Evolutionary conservation across 2,888 invertebrate species (phyloP), one percentile per base, ranked within the genome.

Genomic region (Schizaphis graminum): DNA sequence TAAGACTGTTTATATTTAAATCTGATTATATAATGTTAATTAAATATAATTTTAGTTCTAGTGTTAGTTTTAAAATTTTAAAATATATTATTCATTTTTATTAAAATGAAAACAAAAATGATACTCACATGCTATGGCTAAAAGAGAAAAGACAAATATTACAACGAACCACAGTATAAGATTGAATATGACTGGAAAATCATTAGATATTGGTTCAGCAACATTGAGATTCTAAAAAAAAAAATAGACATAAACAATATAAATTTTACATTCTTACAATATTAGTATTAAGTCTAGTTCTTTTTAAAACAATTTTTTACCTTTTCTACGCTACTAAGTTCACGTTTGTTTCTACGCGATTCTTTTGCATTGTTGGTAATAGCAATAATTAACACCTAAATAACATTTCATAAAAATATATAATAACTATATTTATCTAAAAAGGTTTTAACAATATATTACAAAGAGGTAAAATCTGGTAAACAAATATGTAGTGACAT

Each of bases 141-240:
- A 96, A 90, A 98, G 96, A 0, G 98, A 96, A 96, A 98, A 98
- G 44, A 97, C 96, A 95, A 98, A 97, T 87, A 97, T 96, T 53
- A 98, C 97, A 95, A 97, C 97, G 95, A 98, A 98, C 98, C 98
- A 98, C 86, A 98, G 96, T 94, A 98, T 97, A 95, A 98, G 98
- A 96, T 98, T 98, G 96, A 98, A 98, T 95, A 98, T 97, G 11
- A 98, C 97, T 4, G 98, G 98, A 96, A 98, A 98, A 95, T 98
- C 97, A 35, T 96, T 96, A 91, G 96, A 96, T 95, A 98, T n/a
- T 28, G 94, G 94, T n/a, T 94, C 94, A 67, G 94, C 95, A 28
- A 95, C 53, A 89, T 95, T 95, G 7, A 95, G 35, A 3, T 41
- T 13, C 94, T 94, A 91, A 89, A 89, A 67, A 16, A 86, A 92